phyloP scores from a whole-genome alignment of 2,888 invertebrate species.

The Melinopterus prodromus region DNA sequence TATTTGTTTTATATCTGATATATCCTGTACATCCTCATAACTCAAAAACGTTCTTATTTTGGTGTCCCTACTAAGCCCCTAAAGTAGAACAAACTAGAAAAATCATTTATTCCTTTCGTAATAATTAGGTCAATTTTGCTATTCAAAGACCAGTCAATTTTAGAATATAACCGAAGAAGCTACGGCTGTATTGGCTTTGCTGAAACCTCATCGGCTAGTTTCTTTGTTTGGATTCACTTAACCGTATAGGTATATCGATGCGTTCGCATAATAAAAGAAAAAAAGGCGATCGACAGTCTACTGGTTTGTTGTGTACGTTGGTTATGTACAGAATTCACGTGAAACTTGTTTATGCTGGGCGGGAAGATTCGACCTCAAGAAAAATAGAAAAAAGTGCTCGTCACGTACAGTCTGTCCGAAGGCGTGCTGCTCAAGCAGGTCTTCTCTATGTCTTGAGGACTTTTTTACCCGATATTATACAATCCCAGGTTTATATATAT shows the following conservation, averaged over 20 bases:
- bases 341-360: neutral
- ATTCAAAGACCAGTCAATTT: no score
- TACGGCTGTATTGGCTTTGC: no score
- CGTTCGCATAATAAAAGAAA: neutral
- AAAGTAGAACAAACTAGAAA: no score
- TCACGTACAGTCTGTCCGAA: neutral
- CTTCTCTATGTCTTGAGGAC: neutral
- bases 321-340: conserved; percentile 4
- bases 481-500: neutral
- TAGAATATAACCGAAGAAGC: no score
- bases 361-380: neutral
- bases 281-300: neutral
- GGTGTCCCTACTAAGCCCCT: no score
- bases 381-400: neutral
- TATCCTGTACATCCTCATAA: no score
- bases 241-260: neutral
- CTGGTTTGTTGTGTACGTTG: neutral
- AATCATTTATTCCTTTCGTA: no score
- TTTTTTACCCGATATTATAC: neutral
- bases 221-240: neutral
- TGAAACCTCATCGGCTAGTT: neutral
- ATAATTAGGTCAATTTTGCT: no score
- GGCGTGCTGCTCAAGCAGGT: neutral
- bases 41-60: no score
- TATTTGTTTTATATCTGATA: no score